Evolutionary conservation across 1,140 invertebrate genomes (phyloP).

Genomic region (Cecropterus lyciades): DNA sequence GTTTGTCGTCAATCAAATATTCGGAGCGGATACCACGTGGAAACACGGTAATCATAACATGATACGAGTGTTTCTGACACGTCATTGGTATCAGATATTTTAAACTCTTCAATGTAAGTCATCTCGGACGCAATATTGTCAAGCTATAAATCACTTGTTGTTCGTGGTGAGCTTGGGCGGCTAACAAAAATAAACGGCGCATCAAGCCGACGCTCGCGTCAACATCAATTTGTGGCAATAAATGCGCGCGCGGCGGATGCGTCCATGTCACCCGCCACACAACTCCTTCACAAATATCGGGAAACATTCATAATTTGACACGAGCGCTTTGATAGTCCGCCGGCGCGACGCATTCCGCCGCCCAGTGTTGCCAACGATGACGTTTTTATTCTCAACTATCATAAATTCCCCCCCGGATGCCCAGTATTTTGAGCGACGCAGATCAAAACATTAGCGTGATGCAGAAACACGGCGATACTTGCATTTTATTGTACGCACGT

Average conservation of each 20-base stretch:
- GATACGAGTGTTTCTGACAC: neutral
- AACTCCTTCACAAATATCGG: slow-evolving; percentile 74
- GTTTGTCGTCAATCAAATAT: slow-evolving; percentile 1
- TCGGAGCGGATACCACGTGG: slow-evolving; percentile 15
- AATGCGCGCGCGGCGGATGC: slow-evolving; percentile 58
- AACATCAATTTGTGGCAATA: slow-evolving; percentile 53
- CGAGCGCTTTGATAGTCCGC: slow-evolving; percentile 64
- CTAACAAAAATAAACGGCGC: slow-evolving; percentile 55
- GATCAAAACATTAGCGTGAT: slow-evolving; percentile 62
- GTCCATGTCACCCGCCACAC: slow-evolving; percentile 66
- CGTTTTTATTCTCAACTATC: slow-evolving; percentile 62
- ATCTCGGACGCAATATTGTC: slow-evolving; percentile 24
- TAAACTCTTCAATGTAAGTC: slow-evolving; percentile 20
- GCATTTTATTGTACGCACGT: slow-evolving; percentile 70
- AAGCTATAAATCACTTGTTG: slow-evolving; percentile 33
- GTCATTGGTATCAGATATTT: slow-evolving; percentile 12
- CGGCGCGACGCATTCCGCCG: slow-evolving; percentile 42
- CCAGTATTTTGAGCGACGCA: slow-evolving; percentile 53
- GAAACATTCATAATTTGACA: slow-evolving; percentile 76
- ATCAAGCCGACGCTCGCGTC: slow-evolving; percentile 41
- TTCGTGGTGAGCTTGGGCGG: slow-evolving; percentile 19
- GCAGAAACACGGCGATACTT: slow-evolving; percentile 46
- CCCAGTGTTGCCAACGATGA: slow-evolving; percentile 59
- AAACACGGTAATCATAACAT: slow-evolving; percentile 5
- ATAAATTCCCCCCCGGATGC: slow-evolving; percentile 69